Conservation (phyloP, 2,113 vertebrate species). For the Antigone vipio region DNA sequence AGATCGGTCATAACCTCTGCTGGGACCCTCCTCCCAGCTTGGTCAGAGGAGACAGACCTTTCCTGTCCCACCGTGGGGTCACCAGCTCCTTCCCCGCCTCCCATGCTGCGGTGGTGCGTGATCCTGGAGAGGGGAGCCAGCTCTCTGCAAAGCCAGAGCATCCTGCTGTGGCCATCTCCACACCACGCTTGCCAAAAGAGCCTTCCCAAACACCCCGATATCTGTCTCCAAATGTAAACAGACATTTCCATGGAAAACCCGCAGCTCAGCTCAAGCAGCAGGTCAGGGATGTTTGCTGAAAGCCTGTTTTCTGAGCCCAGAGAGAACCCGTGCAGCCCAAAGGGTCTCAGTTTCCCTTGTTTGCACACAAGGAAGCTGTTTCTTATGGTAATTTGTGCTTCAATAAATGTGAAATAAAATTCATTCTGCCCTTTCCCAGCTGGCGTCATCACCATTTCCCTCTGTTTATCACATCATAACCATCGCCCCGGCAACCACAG, state of each 20-base stretch:
- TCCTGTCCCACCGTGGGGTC: not conserved
- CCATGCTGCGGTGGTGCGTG: accelerated
- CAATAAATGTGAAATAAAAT: conserved; percentile 35
- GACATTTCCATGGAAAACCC: not conserved
- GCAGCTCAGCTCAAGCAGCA: not conserved
- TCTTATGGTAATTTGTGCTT: conserved; percentile 54
- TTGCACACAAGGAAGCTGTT: not conserved
- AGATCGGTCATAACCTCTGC: not conserved
- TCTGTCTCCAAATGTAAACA: not conserved
- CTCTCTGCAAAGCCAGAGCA: not conserved
- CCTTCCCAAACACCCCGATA: not conserved
- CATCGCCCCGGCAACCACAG: not conserved
- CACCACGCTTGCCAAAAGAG: not conserved
- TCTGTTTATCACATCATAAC: conserved; percentile 37
- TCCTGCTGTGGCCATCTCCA: not conserved
- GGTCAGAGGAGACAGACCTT: not conserved
- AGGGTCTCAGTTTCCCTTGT: not conserved
- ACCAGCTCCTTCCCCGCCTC: not conserved
- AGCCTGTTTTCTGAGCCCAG: not conserved
- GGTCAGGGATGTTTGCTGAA: not conserved
- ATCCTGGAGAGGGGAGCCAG: not conserved
- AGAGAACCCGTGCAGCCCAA: not conserved
- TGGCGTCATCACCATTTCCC: conserved; percentile 9
- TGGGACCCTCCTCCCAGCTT: not conserved
- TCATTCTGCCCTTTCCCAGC: conserved; percentile 37